Percentiles rank a stretch among this genome's conserved stretches.
Evolutionary conservation across 2,797 vertebrate genomes (phyloP).

Genomic region (Merluccius polli): DNA sequence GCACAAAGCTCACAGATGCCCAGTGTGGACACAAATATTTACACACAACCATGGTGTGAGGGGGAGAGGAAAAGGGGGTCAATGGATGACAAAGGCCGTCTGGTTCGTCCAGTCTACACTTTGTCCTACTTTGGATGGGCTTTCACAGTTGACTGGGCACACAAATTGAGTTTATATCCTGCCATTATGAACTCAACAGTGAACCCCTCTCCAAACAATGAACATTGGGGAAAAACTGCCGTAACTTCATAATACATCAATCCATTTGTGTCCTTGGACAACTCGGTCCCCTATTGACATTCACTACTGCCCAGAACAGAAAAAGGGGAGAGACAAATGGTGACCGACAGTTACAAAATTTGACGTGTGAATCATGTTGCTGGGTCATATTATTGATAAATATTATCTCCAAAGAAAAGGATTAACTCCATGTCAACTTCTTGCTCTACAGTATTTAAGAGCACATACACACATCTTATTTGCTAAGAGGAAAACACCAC

Average conservation of each 20-base stretch:
- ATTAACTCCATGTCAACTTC: not conserved
- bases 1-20: conserved; percentile 23
- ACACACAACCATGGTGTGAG: conserved; percentile 16
- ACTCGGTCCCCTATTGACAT: not conserved
- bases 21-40: conserved; percentile 27
- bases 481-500: not conserved
- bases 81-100: conserved; percentile 57
- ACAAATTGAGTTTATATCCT: conserved; percentile 59
- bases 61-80: conserved; percentile 30
- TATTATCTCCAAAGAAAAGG: not conserved
- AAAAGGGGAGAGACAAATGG: not conserved
- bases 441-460: not conserved
- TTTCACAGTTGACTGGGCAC: conserved; percentile 55
- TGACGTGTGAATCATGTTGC: not conserved
- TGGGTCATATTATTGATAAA: not conserved
- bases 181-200: conserved; percentile 50
- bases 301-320: not conserved
- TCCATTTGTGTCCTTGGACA: not conserved
- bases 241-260: not conserved
- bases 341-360: not conserved
- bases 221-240: not conserved
- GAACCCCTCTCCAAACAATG: conserved; percentile 26
- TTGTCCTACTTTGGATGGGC: conserved; percentile 49
- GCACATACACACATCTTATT: not conserved
- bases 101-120: conserved; percentile 47